These are phyloP conservation scores for Cerceris ruficornis DNA, from an alignment of 2,888 invertebrate genomes.

Conservation along the genomic window DNA sequence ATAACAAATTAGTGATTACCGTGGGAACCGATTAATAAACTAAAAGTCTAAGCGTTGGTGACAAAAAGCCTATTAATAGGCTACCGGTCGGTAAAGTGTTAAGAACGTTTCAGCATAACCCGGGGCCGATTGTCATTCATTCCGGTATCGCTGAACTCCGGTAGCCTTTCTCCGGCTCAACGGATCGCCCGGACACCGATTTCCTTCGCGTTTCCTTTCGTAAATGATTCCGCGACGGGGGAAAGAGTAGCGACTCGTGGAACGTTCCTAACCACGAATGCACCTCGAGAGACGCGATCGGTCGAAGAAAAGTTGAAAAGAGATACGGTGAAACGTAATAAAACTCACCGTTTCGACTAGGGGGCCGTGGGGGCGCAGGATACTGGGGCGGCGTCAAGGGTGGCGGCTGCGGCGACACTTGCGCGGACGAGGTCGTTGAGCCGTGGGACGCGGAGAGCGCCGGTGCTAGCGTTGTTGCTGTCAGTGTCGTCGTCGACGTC, in stretches of 20 bases:
- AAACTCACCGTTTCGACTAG: slow-evolving; percentile 81
- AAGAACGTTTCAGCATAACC: too few relatives aligned
- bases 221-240: too few relatives aligned
- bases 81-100: too few relatives aligned
- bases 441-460: slow-evolving; percentile 50
- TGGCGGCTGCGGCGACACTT: slow-evolving; percentile 69
- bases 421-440: slow-evolving; percentile 65
- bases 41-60: too few relatives aligned
- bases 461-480: slow-evolving; percentile 48
- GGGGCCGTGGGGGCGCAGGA: slow-evolving; percentile 81
- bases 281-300: background rate
- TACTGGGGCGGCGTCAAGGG: slow-evolving; percentile 79
- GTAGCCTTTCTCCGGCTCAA: too few relatives aligned
- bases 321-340: slow-evolving; percentile 13
- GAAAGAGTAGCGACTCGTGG: background rate
- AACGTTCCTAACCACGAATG: background rate
- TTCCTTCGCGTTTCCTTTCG: too few relatives aligned
- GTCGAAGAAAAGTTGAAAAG: background rate
- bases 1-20: too few relatives aligned
- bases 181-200: too few relatives aligned
- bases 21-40: too few relatives aligned
- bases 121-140: too few relatives aligned
- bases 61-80: too few relatives aligned
- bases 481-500: slow-evolving; percentile 64
- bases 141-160: too few relatives aligned